Conservation (phyloP, 2,888 invertebrate genomes). For the Trissoscelio sp. region DNA sequence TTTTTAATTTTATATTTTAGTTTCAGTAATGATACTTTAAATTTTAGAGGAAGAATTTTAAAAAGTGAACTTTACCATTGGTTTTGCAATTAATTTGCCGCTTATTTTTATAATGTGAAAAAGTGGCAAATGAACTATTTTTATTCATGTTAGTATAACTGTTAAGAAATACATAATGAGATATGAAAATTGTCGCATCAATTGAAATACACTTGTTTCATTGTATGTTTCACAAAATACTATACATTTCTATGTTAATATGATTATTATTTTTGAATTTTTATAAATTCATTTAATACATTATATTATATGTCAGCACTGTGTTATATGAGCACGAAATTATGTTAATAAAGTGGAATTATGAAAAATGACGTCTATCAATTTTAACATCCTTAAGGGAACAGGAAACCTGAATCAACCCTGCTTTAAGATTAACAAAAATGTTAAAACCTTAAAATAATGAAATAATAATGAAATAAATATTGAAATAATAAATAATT, state of each 20-base stretch:
- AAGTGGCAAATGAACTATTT: not conserved
- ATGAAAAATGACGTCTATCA: no score
- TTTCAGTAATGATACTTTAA: not conserved
- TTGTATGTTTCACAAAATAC: slow-evolving; percentile 12
- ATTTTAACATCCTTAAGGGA: no score
- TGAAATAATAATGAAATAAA: no score
- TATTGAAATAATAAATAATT: no score
- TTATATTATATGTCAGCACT: slow-evolving; percentile 26
- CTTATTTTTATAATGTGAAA: not conserved
- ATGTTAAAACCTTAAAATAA: no score
- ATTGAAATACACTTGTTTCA: not conserved
- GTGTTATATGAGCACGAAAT: slow-evolving; percentile 38
- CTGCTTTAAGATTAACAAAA: no score
- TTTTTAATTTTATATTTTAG: not conserved
- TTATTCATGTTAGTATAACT: slow-evolving; percentile 4
- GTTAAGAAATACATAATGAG: not conserved
- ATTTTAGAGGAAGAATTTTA: not conserved
- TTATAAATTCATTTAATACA: slow-evolving; percentile 19
- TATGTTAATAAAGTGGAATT: slow-evolving; percentile 39
- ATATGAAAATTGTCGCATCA: slow-evolving; percentile 7
- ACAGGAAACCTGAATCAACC: no score
- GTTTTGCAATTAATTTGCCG: slow-evolving; percentile 8
- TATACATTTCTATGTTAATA: slow-evolving; percentile 2
- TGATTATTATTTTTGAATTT: not conserved
- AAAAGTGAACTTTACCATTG: slow-evolving; percentile 6